Base-by-base conservation (phyloP, 2,888 invertebrate species). In the Pheosia gnoma region DNA sequence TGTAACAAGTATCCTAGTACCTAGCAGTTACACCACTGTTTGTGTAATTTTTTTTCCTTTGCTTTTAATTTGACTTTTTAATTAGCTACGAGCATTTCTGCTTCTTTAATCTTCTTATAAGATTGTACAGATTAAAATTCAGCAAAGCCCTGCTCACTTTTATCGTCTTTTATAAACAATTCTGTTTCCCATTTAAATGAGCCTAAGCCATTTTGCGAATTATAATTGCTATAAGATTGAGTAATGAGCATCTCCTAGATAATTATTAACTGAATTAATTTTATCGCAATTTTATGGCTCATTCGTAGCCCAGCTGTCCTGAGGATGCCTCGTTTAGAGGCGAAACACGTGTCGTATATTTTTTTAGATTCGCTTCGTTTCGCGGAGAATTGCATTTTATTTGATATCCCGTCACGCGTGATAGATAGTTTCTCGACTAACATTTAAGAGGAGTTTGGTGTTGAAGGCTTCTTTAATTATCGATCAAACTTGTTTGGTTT, bases 31-130 rank as follows among this genome's bases (percentile, higher is more conserved):
- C 64, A 65, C 66, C 68, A 63, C 71, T 70, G 74, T 72, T 76
- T 77, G 72, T 80, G 70, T 74, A n/a, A n/a, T 67, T 62, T n/a
- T 82, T 75, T 83, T 83, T 80, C 75, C 75, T 75, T 79, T 0
- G 11, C 78, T 78, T 82, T 82, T 80, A 86, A 90, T 88, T 90
- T 88, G 87, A 88, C 89, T 89, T 89, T 90, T 89, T 90, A 90
- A 91, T 90, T 89, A 88, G 84, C 67, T 63, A 68, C 79, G 80
- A 83, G 84, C 81, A 81, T 85, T 84, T 82, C 79, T 80, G 78
- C 75, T 82, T 75, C 72, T 81, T 79, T 85, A 88, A 90, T 89
- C 90, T 86, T 86, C 90, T 90, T 90, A 89, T 81, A 82, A 87
- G 87, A 88, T 87, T 83, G 84, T 80, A 74, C 79, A 84, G 88